Evolutionary conservation across 2,113 vertebrate species (phyloP).

Genomic region (Myotis lucifugus): DNA sequence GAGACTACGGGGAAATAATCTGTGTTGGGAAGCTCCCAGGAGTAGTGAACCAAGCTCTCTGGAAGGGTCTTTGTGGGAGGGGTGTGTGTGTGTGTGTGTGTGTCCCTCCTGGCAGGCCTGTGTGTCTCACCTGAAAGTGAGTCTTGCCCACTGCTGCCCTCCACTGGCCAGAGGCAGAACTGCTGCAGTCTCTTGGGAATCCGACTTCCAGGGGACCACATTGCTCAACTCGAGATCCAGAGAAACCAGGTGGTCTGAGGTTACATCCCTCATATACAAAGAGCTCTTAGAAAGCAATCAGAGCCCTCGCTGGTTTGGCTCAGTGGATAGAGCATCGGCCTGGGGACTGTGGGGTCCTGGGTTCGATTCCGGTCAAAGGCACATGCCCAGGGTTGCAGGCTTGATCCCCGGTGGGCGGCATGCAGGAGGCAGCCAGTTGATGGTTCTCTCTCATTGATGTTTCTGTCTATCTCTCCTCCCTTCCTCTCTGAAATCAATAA

Average conservation of each 20-base stretch:
- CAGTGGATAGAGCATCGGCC: too few relatives aligned
- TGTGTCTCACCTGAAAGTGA: neutral
- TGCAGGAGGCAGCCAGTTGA: too few relatives aligned
- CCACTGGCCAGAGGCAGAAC: conserved; percentile 67
- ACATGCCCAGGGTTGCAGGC: too few relatives aligned
- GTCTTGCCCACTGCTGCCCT: conserved; percentile 75
- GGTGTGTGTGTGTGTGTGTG: neutral
- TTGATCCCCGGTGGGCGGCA: too few relatives aligned
- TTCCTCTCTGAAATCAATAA: too few relatives aligned
- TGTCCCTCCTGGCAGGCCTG: neutral
- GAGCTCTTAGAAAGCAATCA: conserved; percentile 61
- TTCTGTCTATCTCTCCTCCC: too few relatives aligned
- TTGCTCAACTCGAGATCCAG: neutral
- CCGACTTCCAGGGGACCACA: neutral
- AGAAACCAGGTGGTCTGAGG: neutral
- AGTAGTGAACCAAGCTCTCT: neutral
- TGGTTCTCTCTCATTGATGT: too few relatives aligned
- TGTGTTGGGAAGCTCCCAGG: neutral
- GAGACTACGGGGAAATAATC: neutral
- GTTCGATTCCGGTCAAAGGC: too few relatives aligned
- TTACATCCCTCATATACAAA: conserved; percentile 62
- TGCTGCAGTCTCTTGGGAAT: conserved; percentile 57
- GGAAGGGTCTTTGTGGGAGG: neutral
- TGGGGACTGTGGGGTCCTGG: too few relatives aligned
- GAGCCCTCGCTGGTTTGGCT: too few relatives aligned